Evolutionary conservation across 2,797 vertebrate species (phyloP), one percentile per base, ranked within the genome.

Genomic region (Sciurus carolinensis): DNA sequence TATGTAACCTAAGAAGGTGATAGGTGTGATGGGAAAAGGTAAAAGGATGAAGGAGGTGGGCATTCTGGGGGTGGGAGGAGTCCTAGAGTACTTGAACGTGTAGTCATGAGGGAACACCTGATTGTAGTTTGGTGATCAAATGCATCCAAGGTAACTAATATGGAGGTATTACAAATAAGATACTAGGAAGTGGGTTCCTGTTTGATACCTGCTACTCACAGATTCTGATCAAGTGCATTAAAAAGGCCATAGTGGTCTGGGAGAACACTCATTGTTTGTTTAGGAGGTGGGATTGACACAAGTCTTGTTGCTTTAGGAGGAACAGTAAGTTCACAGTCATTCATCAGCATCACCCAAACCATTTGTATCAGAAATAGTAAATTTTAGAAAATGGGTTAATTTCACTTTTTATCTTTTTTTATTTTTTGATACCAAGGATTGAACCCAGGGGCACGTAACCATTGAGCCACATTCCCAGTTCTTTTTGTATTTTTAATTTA

Each of bases 71-170:
- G 12, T 12, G 2, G 15, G 18, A 52, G 28, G 39, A 44, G 6
- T 50, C 20, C 24, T 44, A 92, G 64, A 36, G 5, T 64, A 17
- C n/a, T 54, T 90, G 14, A 33, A 87, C 77, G n/a, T 0, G 73
- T 14, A 20, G 0, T 47, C 36, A 57, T 12, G 30, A 44, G 42
- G 26, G 36, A 91, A 75, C 39, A 12, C 2, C 13, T 62, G 26
- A 67, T 28, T 88, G 36, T 22, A 44, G 9, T 62, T 62, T 92
- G 47, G 30, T 5, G 57, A 54, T 71, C 42, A 54, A 62, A 81
- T 85, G 36, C 11, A 73, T 75, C 20, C 42, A 91, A 93, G 77
- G 3, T 52, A 92, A 57, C n/a, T 90, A 77, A 82, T 64, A 77
- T 59, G 59, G 44, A 87, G 5, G 7, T 54, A 62, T 76, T 86